Percentiles rank a stretch among this genome's conserved stretches.
Evolutionary conservation across 2,888 invertebrate species (phyloP).

Genomic region (Anoplius nigerrimus): DNA sequence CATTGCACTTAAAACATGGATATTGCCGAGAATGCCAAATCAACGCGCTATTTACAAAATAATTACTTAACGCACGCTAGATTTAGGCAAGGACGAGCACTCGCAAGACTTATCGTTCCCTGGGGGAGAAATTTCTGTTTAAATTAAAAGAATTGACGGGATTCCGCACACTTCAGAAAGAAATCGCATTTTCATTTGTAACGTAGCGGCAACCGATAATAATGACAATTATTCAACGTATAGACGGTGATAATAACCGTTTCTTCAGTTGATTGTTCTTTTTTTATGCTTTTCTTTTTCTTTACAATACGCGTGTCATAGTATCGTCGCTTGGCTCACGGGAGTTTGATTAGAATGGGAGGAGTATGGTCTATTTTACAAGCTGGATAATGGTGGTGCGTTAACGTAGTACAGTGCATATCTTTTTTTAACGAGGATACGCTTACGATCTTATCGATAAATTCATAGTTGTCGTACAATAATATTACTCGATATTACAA

Average conservation of each 20-base stretch:
- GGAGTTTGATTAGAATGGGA: conserved; percentile 56
- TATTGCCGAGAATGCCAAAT: background rate
- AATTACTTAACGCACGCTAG: background rate
- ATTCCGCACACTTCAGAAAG: too few relatives aligned
- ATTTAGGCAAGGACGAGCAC: too few relatives aligned
- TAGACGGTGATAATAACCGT: too few relatives aligned
- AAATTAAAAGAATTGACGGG: too few relatives aligned
- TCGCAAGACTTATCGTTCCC: too few relatives aligned
- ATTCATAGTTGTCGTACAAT: conserved; percentile 39
- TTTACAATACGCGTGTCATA: too few relatives aligned
- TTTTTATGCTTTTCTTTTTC: background rate
- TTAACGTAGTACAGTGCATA: conserved; percentile 51
- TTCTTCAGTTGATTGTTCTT: background rate
- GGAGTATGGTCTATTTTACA: conserved; percentile 69
- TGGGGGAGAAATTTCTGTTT: too few relatives aligned
- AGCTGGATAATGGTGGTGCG: conserved; percentile 63
- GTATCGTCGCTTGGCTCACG: conserved; percentile 35
- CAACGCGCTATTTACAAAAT: conserved; percentile 52
- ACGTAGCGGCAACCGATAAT: too few relatives aligned
- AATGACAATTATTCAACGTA: too few relatives aligned
- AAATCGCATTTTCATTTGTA: too few relatives aligned
- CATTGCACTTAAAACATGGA: conserved; percentile 7
- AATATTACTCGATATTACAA: conserved; percentile 64
- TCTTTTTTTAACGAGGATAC: conserved; percentile 46
- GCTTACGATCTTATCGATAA: conserved; percentile 37